Conservation (phyloP, 2,888 invertebrate species). For the Biston stratarius region DNA sequence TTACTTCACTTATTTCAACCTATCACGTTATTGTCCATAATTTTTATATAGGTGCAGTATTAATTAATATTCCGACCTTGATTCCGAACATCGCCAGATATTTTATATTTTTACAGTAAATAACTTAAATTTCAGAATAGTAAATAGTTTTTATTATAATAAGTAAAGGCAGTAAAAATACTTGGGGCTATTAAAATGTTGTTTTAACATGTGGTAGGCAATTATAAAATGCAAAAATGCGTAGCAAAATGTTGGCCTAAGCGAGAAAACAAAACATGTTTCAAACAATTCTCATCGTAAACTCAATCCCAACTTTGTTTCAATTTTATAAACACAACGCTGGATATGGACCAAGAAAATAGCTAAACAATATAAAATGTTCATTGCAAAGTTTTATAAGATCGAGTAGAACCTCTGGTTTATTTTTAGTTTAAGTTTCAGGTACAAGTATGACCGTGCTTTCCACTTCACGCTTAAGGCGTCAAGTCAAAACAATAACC, state of each 20-base stretch:
- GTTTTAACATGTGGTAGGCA: too few species aligned
- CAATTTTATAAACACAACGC: constrained; percentile 14
- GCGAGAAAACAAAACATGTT: constrained; percentile 14
- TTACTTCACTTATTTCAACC: background rate
- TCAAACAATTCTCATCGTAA: constrained; percentile 4
- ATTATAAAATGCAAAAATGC: too few species aligned
- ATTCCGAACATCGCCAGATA: too few species aligned
- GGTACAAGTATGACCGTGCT: constrained; percentile 2
- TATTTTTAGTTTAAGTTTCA: constrained; percentile 8
- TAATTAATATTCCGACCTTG: too few species aligned
- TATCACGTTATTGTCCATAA: too few species aligned
- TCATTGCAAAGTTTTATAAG: constrained; percentile 25
- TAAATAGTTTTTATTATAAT: too few species aligned
- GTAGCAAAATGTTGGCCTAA: background rate
- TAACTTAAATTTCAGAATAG: too few species aligned
- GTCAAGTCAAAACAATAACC: background rate
- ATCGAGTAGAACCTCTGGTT: background rate
- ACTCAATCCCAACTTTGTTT: constrained; percentile 17
- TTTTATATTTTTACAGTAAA: too few species aligned
- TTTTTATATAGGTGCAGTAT: too few species aligned
- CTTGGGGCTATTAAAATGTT: too few species aligned
- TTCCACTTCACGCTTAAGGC: constrained; percentile 14
- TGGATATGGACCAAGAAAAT: constrained; percentile 20
- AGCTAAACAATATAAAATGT: constrained; percentile 26
- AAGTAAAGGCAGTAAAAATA: too few species aligned